Percentiles rank a stretch among this genome's conserved stretches.
phyloP scores from a whole-genome alignment of 2,797 vertebrate genomes.

The Sphenopsis melanotis region DNA sequence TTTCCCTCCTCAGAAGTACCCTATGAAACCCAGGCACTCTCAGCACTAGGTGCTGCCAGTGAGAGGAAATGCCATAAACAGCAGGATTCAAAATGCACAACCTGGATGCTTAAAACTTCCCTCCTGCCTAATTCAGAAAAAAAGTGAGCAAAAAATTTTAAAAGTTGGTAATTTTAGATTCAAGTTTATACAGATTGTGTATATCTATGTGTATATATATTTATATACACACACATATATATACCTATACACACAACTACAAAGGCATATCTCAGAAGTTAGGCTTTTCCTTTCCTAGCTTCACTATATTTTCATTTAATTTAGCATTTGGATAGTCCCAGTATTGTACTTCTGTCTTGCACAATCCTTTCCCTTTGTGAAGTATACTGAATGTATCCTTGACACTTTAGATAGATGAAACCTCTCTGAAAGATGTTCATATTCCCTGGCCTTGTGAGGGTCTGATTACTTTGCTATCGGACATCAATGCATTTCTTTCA shows the following conservation, averaged over 20 bases:
- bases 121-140: background rate
- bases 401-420: conserved; percentile 61
- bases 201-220: too few species aligned
- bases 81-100: background rate
- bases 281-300: background rate
- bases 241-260: background rate
- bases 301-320: background rate
- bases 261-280: background rate
- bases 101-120: background rate
- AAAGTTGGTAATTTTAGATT: background rate
- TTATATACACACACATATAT: too few species aligned
- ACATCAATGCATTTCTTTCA: conserved; percentile 72
- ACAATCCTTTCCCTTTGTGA: conserved; percentile 9
- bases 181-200: background rate
- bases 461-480: conserved; percentile 74
- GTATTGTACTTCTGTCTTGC: background rate
- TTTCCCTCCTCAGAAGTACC: background rate
- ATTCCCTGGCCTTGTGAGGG: conserved; percentile 57
- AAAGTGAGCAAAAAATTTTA: background rate
- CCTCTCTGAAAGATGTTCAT: conserved; percentile 65
- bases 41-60: background rate
- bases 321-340: background rate
- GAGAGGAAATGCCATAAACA: background rate
- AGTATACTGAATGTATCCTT: background rate
- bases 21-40: background rate